These are phyloP conservation scores for Lysiphlebus fabarum DNA, from an alignment of 1,140 invertebrate species.

Conservation along the genomic window DNA sequence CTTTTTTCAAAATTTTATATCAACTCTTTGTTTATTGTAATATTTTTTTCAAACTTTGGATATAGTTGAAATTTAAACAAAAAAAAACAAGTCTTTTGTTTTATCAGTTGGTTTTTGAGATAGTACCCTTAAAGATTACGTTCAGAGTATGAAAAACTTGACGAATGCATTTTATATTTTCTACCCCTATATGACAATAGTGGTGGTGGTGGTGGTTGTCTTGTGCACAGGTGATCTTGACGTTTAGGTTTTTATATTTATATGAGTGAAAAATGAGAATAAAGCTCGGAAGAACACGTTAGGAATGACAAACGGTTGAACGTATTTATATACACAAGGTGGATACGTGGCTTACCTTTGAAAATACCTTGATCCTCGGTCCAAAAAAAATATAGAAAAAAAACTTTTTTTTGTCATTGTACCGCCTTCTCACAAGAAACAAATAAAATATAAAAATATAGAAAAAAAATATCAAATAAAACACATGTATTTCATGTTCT, in stretches of 20 bases:
- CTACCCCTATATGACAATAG: slow-evolving; percentile 31
- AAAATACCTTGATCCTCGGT: slow-evolving; percentile 17
- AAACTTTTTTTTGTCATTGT: slow-evolving; percentile 14
- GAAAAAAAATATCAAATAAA: slow-evolving; percentile 1
- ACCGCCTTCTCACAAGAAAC: background rate
- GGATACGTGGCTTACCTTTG: slow-evolving; percentile 19
- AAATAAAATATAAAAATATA: background rate
- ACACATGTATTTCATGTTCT: background rate
- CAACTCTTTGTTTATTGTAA: no score
- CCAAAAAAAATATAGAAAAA: slow-evolving; percentile 6
- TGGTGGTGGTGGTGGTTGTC: slow-evolving; percentile 15
- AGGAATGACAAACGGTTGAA: slow-evolving; percentile 19
- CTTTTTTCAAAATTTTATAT: no score
- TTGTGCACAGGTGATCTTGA: slow-evolving; percentile 29
- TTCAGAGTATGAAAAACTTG: slow-evolving; percentile 27
- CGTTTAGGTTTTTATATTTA: slow-evolving; percentile 14
- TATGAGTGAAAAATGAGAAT: slow-evolving; percentile 7
- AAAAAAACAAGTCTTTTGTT: no score
- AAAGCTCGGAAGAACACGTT: slow-evolving; percentile 14
- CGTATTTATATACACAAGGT: slow-evolving; percentile 9
- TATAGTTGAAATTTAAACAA: background rate
- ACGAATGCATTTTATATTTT: slow-evolving; percentile 46
- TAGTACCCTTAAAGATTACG: background rate
- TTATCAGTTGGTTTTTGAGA: slow-evolving; percentile 2
- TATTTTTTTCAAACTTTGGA: no score